Evolutionary conservation across 2,888 invertebrate genomes (phyloP).

Genomic region (Diplolepis rosae): DNA sequence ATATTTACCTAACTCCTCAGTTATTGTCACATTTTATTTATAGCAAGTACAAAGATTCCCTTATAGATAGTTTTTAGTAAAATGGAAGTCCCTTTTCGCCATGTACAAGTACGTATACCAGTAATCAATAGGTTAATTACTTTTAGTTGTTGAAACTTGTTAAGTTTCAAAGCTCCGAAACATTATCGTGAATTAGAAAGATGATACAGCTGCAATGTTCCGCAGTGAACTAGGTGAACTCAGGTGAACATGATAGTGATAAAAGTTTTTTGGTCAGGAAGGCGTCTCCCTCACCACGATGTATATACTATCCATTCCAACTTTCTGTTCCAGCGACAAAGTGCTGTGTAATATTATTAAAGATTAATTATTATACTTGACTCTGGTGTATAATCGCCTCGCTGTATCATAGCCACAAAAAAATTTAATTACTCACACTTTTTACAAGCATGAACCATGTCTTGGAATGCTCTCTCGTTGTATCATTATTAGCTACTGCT

Average conservation of each 20-base stretch:
- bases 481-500: background rate
- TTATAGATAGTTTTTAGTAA: background rate
- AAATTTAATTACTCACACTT: conserved; percentile 17
- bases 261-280: conserved; percentile 10
- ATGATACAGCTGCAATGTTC: background rate
- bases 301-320: background rate
- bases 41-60: too few relatives aligned
- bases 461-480: background rate
- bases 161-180: conserved; percentile 14
- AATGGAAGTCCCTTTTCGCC: background rate
- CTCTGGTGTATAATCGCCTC: conserved; percentile 22
- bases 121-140: background rate
- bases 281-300: background rate
- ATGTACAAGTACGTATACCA: background rate
- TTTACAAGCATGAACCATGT: background rate
- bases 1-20: too few relatives aligned
- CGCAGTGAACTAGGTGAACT: background rate
- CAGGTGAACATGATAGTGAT: conserved; percentile 17
- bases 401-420: background rate
- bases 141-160: background rate
- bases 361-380: conserved; percentile 30
- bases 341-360: conserved; percentile 24
- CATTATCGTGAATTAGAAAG: conserved; percentile 22
- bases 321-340: conserved; percentile 26
- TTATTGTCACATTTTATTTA: too few relatives aligned